phyloP scores from a whole-genome alignment of 2,888 invertebrate species.

The Agrypnus murinus region DNA sequence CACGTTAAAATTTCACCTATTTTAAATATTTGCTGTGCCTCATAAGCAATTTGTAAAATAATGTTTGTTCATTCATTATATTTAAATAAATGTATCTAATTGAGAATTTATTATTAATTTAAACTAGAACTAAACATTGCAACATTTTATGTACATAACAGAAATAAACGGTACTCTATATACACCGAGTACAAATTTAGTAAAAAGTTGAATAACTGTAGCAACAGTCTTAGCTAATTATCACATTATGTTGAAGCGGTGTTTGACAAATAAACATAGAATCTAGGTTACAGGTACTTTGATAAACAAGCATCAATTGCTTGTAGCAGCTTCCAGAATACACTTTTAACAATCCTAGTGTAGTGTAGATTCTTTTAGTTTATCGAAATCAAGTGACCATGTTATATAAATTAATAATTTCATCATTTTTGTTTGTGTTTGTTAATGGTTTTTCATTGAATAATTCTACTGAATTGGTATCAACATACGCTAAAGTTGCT shows the following conservation, averaged over 20 bases:
- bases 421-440: neutral
- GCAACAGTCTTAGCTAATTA: conserved; percentile 64
- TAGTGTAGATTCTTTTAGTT: neutral
- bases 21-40: too few species aligned
- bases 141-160: conserved; percentile 50
- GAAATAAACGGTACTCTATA: conserved; percentile 50
- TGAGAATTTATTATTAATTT: too few species aligned
- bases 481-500: conserved; percentile 68
- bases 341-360: neutral
- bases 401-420: neutral
- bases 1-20: too few species aligned
- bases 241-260: conserved; percentile 60
- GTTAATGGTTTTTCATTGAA: conserved; percentile 8
- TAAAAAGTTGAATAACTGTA: conserved; percentile 63
- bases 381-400: conserved; percentile 12
- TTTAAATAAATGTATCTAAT: too few species aligned
- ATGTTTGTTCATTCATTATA: too few species aligned
- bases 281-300: conserved; percentile 56
- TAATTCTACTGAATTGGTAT: conserved; percentile 45
- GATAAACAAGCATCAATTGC: conserved; percentile 40
- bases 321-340: conserved; percentile 7
- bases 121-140: neutral
- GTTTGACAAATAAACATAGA: conserved; percentile 62
- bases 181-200: conserved; percentile 37
- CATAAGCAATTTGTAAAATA: too few species aligned